Evolutionary conservation across 2,888 invertebrate genomes (phyloP).

Genomic region (Acronicta leporina): DNA sequence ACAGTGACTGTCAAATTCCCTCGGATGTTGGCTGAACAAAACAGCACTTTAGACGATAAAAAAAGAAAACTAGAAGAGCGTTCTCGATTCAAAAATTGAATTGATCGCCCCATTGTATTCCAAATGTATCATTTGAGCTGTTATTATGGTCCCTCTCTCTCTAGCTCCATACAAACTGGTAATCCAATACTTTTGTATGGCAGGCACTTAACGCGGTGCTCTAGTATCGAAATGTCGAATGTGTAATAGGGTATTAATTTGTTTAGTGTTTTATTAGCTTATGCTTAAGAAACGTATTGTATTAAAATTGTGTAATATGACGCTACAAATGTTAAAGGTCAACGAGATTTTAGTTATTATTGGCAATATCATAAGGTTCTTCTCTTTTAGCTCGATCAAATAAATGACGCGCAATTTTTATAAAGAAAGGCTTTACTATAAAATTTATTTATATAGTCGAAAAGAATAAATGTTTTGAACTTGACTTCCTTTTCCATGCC

Average conservation of each 20-base stretch:
- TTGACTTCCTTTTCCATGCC: conserved; percentile 17
- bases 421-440: conserved; percentile 2
- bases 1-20: conserved; percentile 88
- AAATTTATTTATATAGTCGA: conserved; percentile 17
- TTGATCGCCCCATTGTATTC: conserved; percentile 89
- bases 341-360: conserved; percentile 36
- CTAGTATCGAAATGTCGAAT: conserved; percentile 77
- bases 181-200: conserved; percentile 89
- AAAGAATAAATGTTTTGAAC: conserved; percentile 7
- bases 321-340: conserved; percentile 38
- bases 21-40: conserved; percentile 88
- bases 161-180: conserved; percentile 84
- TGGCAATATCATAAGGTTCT: conserved; percentile 38
- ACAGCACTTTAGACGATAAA: conserved; percentile 88
- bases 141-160: conserved; percentile 87
- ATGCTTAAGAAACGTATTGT: conserved; percentile 51
- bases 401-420: conserved; percentile 36
- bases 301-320: conserved; percentile 22
- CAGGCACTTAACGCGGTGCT: conserved; percentile 83
- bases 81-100: conserved; percentile 89
- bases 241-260: conserved; percentile 73
- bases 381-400: conserved; percentile 33
- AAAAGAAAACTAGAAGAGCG: conserved; percentile 87
- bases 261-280: conserved; percentile 70
- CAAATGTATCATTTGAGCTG: conserved; percentile 89